Evolutionary conservation across 2,888 invertebrate genomes (phyloP).

Genomic region (Rotaria magnacalcarata): DNA sequence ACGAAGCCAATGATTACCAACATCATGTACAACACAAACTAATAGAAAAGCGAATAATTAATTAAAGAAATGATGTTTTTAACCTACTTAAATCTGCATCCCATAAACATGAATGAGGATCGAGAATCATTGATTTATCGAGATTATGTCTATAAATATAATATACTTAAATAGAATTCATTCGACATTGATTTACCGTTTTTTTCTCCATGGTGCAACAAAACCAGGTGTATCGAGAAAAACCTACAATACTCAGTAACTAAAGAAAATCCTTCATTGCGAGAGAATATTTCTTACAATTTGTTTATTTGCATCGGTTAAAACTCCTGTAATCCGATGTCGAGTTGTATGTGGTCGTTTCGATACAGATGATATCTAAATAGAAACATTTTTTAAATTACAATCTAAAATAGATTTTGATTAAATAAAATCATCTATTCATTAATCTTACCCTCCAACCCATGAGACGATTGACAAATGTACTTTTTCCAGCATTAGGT

Average conservation of each 20-base stretch:
- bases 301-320: slow-evolving; percentile 45
- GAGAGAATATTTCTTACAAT: slow-evolving; percentile 35
- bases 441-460: slow-evolving; percentile 38
- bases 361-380: slow-evolving; percentile 45
- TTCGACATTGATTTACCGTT: slow-evolving; percentile 23
- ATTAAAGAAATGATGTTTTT: neutral
- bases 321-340: slow-evolving; percentile 42
- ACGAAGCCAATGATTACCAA: slow-evolving; percentile 37
- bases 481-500: slow-evolving; percentile 46
- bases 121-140: slow-evolving; percentile 44
- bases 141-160: slow-evolving; percentile 36
- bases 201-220: slow-evolving; percentile 39
- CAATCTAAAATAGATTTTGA: too few species aligned
- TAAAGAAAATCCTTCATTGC: neutral
- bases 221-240: slow-evolving; percentile 43
- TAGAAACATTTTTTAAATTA: too few species aligned
- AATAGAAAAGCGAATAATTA: neutral
- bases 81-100: slow-evolving; percentile 39
- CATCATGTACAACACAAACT: slow-evolving; percentile 46
- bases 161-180: too few species aligned
- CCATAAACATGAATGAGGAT: slow-evolving; percentile 46
- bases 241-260: neutral
- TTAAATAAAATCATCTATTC: neutral
- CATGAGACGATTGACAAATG: slow-evolving; percentile 42
- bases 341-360: slow-evolving; percentile 43